Evolutionary conservation across 2,797 vertebrate genomes (phyloP), one percentile per base, ranked within the genome.

Genomic region (Distichodus sexfasciatus): DNA sequence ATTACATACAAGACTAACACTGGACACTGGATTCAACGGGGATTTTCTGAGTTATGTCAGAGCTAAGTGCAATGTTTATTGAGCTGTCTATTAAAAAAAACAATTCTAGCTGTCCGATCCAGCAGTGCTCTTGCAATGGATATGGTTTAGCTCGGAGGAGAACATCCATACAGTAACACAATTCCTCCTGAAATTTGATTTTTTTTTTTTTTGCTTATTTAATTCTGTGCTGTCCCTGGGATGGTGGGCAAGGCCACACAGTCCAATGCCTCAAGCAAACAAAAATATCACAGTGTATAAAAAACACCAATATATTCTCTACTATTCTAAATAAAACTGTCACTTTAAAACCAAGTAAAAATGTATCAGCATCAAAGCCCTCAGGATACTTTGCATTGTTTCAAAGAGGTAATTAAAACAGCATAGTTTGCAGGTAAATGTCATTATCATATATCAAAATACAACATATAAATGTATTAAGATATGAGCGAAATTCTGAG

Each of bases 151-250:
- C 26, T 8, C n/a, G 0, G 5, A 55, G 29, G 12, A 26, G 9
- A 47, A 12, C 53, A 46, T 36, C 51, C 21, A 14, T 46, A 3
- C 6, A 46, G 21, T 2, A 47, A 66, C 26, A 11, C 9, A n/a
- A 55, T 24, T 8, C 6, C 1, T 11, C 4, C 51, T 35, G 44
- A 24, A 9, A 46, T 31, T 44, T 47, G n/a, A 26, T 57, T 67
- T 58, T 31, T 44, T 47, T 10, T 17, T 57, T 67, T 58, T 29
- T 12, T 5, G 14, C 33, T 67, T 58, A 36, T 57, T 46, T 55
- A 58, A 58, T 38, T 29, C n/a, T 26, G 12, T 19, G 15, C 15
- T 17, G 19, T 21, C 41, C 17, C 14, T 28, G 7, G 12, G 2
- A 46, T 26, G 2, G 14, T n/a, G 9, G 4, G 14, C n/a, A 11